Conservation (phyloP, 2,797 vertebrate species). For the Alauda arvensis region DNA sequence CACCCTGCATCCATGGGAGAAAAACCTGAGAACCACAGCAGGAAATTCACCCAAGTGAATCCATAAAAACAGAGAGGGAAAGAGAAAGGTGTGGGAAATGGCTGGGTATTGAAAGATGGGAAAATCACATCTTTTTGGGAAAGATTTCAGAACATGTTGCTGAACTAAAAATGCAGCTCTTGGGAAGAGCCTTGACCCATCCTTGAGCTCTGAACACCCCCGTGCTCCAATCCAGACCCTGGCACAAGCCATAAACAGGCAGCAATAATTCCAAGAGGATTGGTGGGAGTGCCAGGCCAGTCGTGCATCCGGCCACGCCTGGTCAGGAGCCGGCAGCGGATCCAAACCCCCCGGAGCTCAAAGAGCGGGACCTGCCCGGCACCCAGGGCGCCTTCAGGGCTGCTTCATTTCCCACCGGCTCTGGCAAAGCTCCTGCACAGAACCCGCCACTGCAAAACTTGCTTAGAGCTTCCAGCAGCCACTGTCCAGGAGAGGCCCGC, state of each 20-base stretch:
- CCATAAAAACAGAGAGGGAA: neutral
- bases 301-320: accelerated
- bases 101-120: accelerated
- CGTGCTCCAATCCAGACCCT: accelerated
- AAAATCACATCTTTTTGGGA: neutral
- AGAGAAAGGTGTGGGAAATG: neutral
- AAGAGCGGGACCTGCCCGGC: accelerated
- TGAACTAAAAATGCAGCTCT: accelerated
- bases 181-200: neutral
- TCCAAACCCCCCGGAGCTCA: neutral
- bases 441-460: neutral
- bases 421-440: neutral
- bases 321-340: accelerated
- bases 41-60: neutral
- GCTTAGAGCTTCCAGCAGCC: neutral
- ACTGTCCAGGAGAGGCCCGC: accelerated
- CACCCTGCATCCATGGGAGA: accelerated
- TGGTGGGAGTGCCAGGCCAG: neutral
- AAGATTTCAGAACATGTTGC: accelerated
- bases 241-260: neutral
- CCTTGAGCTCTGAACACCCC: accelerated
- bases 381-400: accelerated
- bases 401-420: neutral
- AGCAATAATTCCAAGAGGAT: neutral
- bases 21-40: neutral